phyloP scores from a whole-genome alignment of 2,113 vertebrate species.

The Plecturocebus donacophilus region DNA sequence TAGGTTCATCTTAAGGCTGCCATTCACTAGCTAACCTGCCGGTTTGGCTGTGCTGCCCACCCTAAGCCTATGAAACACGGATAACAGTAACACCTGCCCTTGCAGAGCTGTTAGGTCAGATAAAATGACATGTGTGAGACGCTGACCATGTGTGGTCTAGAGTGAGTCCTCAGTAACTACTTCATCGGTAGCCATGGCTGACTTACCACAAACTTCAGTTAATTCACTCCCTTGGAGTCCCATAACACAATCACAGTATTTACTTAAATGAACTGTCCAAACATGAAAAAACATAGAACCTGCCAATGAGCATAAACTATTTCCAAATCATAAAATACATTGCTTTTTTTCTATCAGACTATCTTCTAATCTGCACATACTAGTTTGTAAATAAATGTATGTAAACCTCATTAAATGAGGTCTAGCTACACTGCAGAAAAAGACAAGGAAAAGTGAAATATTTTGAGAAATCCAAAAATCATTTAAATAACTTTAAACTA shows the following conservation, averaged over 20 bases:
- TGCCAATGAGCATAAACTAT: neutral
- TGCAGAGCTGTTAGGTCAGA: neutral
- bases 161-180: no score
- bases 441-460: neutral
- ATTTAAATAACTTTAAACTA: neutral
- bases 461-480: neutral
- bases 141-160: neutral
- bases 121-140: no score
- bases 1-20: neutral
- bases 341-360: neutral
- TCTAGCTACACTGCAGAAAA: neutral
- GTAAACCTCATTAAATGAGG: neutral
- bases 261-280: neutral
- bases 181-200: no score
- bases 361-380: neutral
- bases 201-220: neutral
- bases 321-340: neutral
- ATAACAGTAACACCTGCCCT: fast-evolving
- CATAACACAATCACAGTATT: neutral
- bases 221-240: fast-evolving
- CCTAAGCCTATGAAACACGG: no score
- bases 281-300: neutral
- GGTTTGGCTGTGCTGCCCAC: neutral
- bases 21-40: fast-evolving
- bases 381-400: no score